Conservation (phyloP, 1,140 invertebrate species). For the Sycophaga agraensis region DNA sequence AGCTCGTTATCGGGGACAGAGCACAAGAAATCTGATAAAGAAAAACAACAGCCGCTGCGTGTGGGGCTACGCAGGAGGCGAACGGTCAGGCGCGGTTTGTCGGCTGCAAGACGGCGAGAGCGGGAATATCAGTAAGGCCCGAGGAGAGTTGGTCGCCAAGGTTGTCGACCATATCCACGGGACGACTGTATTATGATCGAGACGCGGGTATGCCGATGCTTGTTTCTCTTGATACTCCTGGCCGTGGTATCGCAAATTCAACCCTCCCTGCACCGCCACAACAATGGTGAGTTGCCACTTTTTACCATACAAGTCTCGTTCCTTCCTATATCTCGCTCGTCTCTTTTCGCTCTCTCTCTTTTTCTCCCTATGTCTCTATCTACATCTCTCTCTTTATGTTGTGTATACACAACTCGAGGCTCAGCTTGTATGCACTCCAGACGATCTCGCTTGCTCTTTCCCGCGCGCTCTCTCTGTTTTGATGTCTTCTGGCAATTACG, state of each 20-base stretch:
- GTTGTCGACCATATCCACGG: neutral
- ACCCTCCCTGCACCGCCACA: constrained; percentile 53
- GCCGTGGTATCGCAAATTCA: constrained; percentile 49
- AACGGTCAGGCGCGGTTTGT: neutral
- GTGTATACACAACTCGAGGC: too few relatives aligned
- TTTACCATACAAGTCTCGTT: neutral
- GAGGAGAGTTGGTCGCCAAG: neutral
- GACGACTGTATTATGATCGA: constrained; percentile 50
- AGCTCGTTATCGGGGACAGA: neutral
- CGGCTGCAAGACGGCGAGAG: neutral
- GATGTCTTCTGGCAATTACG: too few relatives aligned
- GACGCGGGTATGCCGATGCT: constrained; percentile 47
- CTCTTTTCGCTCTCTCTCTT: neutral
- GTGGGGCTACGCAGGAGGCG: neutral
- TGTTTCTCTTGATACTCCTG: constrained; percentile 51
- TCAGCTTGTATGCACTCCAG: too few relatives aligned
- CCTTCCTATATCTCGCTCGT: too few relatives aligned
- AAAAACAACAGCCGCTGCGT: neutral
- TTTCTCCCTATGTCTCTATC: neutral
- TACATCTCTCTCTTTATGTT: neutral
- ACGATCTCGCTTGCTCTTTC: too few relatives aligned
- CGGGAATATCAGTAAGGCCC: neutral
- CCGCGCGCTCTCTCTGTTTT: too few relatives aligned
- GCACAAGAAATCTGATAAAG: neutral
- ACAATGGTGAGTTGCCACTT: constrained; percentile 48